Evolutionary conservation across 2,113 vertebrate species (phyloP).

Genomic region (Syngnathoides biaculeatus): DNA sequence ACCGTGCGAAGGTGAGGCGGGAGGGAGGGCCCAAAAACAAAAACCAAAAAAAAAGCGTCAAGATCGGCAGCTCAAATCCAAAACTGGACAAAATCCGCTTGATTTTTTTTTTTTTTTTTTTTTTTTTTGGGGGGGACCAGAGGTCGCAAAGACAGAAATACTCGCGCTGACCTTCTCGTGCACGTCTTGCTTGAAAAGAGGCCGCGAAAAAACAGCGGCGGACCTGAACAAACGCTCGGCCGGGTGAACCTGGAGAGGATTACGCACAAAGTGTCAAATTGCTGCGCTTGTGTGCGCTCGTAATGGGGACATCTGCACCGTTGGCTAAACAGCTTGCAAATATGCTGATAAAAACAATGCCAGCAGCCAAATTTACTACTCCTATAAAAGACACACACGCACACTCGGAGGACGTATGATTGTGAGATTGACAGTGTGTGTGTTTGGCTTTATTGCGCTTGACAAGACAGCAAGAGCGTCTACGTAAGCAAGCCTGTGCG

Average conservation of each 20-base stretch:
- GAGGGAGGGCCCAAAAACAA: conserved; percentile 19
- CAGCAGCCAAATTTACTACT: conserved; percentile 71
- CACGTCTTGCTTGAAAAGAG: conserved; percentile 41
- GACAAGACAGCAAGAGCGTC: conserved; percentile 62
- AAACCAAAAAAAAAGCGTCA: conserved; percentile 49
- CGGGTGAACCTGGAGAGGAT: conserved; percentile 54
- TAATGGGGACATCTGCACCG: conserved; percentile 74
- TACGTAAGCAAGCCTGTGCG: conserved; percentile 53
- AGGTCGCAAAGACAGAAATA: conserved; percentile 23
- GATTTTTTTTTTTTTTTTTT: too few species aligned
- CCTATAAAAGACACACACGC: conserved; percentile 61
- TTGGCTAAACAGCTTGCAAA: conserved; percentile 75
- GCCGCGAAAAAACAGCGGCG: too few species aligned
- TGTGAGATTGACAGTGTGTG: conserved; percentile 62
- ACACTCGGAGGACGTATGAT: conserved; percentile 61
- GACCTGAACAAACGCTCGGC: conserved; percentile 18
- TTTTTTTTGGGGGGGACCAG: too few species aligned
- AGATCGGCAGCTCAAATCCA: conserved; percentile 33
- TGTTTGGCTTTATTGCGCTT: conserved; percentile 69
- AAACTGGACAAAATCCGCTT: too few species aligned
- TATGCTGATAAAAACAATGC: conserved; percentile 75
- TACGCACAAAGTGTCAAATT: conserved; percentile 48
- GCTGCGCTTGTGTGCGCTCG: conserved; percentile 47
- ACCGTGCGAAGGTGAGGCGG: conserved; percentile 38
- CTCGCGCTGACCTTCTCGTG: conserved; percentile 57